phyloP scores from a whole-genome alignment of 92 coral and sea anemone species.

The Umimayanthus kanabou region DNA sequence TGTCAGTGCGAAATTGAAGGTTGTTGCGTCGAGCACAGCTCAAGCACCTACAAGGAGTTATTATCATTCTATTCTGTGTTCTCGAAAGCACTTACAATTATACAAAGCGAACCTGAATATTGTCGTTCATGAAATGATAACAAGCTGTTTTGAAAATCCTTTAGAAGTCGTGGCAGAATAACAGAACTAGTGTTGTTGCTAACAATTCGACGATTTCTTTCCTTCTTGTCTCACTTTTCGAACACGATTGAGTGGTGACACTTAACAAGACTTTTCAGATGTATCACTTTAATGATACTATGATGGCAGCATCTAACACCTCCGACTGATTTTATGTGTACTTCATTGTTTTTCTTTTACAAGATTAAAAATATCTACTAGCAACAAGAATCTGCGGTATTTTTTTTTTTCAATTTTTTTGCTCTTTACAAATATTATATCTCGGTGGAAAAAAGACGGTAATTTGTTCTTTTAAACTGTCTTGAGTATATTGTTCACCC shows the following conservation, averaged over 20 bases:
- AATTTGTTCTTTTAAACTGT: background rate
- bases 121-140: background rate
- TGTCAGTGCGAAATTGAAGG: conserved; percentile 44
- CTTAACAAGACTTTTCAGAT: conserved; percentile 24
- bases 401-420: background rate
- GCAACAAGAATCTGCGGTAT: background rate
- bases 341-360: background rate
- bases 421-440: no score
- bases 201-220: background rate
- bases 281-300: conserved; percentile 13
- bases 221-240: background rate
- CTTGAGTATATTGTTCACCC: background rate
- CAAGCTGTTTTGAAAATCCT: background rate
- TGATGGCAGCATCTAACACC: background rate
- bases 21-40: conserved; percentile 7
- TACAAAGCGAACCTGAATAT: background rate
- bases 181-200: no score
- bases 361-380: background rate
- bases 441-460: background rate
- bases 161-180: background rate
- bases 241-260: background rate
- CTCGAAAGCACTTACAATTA: background rate
- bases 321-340: background rate
- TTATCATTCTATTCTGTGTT: conserved; percentile 1
- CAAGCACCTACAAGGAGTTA: conserved; percentile 28